Base-by-base conservation (phyloP, 2,113 vertebrate species). In the Porphyrio hochstetteri region DNA sequence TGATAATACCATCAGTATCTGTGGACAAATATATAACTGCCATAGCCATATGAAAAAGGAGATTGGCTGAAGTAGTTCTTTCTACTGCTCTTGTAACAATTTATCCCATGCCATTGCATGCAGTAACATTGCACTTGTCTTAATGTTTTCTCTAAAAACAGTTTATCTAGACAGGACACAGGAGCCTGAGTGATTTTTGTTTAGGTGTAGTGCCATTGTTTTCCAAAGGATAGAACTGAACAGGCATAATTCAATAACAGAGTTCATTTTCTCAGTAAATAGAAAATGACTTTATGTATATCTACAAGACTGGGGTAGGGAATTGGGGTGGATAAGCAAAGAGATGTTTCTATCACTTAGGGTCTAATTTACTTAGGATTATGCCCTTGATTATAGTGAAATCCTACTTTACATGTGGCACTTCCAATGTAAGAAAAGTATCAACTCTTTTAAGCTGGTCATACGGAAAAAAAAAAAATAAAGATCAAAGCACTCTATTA, bases 241-340 rank as follows among this genome's bases (percentile, higher is more conserved):
- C 16, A 46, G 23, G 1, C 0, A 27, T 35, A 79, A 78, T 71
- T 79, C 13, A 63, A 8, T 36, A 85, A 29, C 9, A 24, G 3
- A 63, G 4, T 33, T 88, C 13, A 46, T 53, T 65, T 79, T 76
- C 33, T 65, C 4, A 16, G 20, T 25, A 86, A 69, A 72, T 1
- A 77, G 24, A 56, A 80, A 56, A 56, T 46, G 0, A 82, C 48
- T 40, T 64, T 77, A 38, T 56, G 10, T 10, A 44, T 28, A 40
- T 5, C 4, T 40, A 4, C 5, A 63, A 63, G 16, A 53, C 9
- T 46, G 9, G 2, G 2, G 3, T 59, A 3, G 12, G 4, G 16
- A 5, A 4, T 42, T 31, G 27, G 14, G 2, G 5, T 53, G 23
- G 4, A 12, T 18, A 28, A 61, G 16, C 16, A 86, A 88, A 78